Percentiles rank a stretch among this genome's conserved stretches.
phyloP scores from a whole-genome alignment of 2,888 invertebrate genomes.

The Noctua comes region DNA sequence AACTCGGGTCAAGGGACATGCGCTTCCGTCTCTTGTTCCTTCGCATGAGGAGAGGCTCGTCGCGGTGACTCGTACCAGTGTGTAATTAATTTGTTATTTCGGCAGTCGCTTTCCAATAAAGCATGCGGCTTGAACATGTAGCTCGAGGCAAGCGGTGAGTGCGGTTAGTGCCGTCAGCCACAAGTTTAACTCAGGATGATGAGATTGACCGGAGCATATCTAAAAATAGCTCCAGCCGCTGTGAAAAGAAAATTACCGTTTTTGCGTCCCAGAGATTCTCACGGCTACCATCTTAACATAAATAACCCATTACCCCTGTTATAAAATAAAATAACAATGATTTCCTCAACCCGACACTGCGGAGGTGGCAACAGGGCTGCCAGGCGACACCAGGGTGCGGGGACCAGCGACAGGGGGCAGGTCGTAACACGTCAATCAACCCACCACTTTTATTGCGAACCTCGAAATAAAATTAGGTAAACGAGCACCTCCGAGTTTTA shows the following conservation, averaged over 20 bases:
- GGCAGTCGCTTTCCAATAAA: background rate
- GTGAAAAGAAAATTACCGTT: background rate
- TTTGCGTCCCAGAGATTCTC: background rate
- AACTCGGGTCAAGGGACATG: background rate
- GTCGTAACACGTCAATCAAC: slow-evolving; percentile 70
- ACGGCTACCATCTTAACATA: slow-evolving; percentile 3
- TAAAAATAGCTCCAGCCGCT: background rate
- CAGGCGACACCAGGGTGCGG: slow-evolving; percentile 5
- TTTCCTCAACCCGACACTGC: slow-evolving; percentile 8
- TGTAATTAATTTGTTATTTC: background rate
- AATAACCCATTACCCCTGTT: slow-evolving; percentile 8
- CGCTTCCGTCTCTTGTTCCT: background rate
- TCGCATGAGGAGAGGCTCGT: background rate
- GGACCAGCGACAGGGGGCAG: slow-evolving; percentile 46
- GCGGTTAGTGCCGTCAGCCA: background rate
- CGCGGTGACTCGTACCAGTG: background rate
- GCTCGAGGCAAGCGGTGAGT: background rate
- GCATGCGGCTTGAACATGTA: background rate
- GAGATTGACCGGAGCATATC: background rate
- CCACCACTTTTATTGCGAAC: slow-evolving; percentile 66
- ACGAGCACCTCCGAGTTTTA: slow-evolving; percentile 73
- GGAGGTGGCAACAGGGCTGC: slow-evolving; percentile 28
- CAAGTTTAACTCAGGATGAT: background rate
- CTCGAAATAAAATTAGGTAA: slow-evolving; percentile 77
- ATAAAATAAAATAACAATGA: slow-evolving; percentile 38